These are phyloP conservation scores for Onychostruthus taczanowskii DNA, from an alignment of 2,113 vertebrate genomes.

Conservation along the genomic window DNA sequence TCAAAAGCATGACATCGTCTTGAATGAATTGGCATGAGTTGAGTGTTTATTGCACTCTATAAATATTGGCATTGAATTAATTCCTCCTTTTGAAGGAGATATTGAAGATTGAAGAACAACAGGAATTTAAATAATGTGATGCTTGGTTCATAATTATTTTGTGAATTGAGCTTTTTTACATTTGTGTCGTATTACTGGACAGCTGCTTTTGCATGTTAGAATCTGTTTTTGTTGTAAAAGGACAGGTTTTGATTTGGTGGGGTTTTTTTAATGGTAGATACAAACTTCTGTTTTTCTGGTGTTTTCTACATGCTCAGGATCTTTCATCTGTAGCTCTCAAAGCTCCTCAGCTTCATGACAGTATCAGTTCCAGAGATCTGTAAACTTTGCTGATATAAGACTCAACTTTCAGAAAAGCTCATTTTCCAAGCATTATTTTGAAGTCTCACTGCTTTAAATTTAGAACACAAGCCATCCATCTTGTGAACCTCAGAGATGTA, in stretches of 20 bases:
- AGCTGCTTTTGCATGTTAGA: neutral
- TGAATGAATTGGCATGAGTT: neutral
- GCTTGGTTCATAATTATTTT: neutral
- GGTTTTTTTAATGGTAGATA: neutral
- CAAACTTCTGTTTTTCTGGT: neutral
- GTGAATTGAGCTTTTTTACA: neutral
- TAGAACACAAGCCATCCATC: neutral
- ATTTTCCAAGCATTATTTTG: neutral
- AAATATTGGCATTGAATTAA: neutral
- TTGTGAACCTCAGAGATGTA: neutral
- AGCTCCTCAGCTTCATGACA: neutral
- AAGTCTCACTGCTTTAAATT: neutral
- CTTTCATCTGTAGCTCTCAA: neutral
- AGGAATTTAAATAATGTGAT: neutral
- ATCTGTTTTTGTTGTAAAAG: neutral
- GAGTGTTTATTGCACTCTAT: neutral
- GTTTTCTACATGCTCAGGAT: neutral
- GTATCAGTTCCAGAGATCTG: neutral
- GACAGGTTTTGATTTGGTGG: neutral
- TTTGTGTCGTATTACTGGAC: neutral
- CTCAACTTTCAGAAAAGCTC: neutral
- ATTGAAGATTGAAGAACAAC: neutral
- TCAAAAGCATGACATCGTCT: neutral
- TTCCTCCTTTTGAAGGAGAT: neutral
- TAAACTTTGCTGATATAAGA: neutral